A percentile compares a stretch with the other conserved stretches of the same genome.
Conservation (phyloP, 1,140 invertebrate genomes). For the Anoplophora glabripennis region DNA sequence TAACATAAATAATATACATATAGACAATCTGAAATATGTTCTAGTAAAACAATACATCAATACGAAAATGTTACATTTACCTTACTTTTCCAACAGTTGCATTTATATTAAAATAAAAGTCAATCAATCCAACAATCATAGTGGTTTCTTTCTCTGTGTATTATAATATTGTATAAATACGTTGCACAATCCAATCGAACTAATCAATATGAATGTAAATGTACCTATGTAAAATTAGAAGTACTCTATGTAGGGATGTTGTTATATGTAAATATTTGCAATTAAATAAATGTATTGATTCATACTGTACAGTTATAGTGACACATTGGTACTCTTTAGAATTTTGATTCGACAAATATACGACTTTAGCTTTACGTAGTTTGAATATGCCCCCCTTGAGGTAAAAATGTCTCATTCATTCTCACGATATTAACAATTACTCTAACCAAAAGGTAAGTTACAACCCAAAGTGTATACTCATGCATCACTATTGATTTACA, state of each 20-base stretch:
- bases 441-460: too few relatives aligned
- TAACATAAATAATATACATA: too few relatives aligned
- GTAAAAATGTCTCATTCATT: constrained; percentile 7
- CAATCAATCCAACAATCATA: constrained; percentile 1
- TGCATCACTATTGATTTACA: too few relatives aligned
- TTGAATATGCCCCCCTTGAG: neutral
- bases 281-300: constrained; percentile 32
- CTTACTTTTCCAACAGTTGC: too few relatives aligned
- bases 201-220: constrained; percentile 30
- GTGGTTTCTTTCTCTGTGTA: constrained; percentile 1
- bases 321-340: constrained; percentile 28
- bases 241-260: constrained; percentile 28
- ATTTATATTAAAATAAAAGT: neutral
- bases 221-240: constrained; percentile 36
- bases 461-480: too few relatives aligned
- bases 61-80: too few relatives aligned
- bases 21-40: too few relatives aligned
- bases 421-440: neutral
- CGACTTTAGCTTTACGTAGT: constrained; percentile 32
- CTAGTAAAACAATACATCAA: too few relatives aligned
- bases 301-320: constrained; percentile 38
- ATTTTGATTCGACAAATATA: constrained; percentile 39
- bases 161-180: constrained; percentile 15
- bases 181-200: neutral
- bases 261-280: constrained; percentile 38